Evolutionary conservation across 2,113 vertebrate genomes (phyloP), one percentile per base, ranked within the genome.

Genomic region (Oryzias curvinotus): DNA sequence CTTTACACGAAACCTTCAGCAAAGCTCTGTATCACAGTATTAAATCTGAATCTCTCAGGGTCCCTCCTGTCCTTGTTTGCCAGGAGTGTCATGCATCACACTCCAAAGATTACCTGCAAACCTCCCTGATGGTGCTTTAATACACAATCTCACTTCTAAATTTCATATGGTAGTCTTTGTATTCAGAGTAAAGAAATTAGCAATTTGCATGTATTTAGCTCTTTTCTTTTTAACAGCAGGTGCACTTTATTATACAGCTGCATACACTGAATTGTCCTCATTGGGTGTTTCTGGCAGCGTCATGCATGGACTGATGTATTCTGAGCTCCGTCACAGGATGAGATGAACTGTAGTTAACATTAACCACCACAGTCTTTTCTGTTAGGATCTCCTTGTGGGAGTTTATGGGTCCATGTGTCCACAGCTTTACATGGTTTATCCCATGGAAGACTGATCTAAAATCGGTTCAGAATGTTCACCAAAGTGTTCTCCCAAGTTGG

Each of bases 21-120:
- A 41, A 73, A 54, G 53, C 61, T 58, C 56, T 3, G 53, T 49
- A 30, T 61, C 68, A 57, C 45, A 41, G 82, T 61, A 41, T 51
- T 10, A 67, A 68, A 71, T 63, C 13, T 18, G 44, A 56, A 52
- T 63, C 26, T 42, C 50, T 68, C 6, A 5, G 48, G 50, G 64
- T 57, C 58, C 47, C 57, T 65, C 46, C 16, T 15, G 59, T 65
- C 17, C 19, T 18, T 47, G n/a, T 45, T 28, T 14, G 48, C 66
- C 66, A 44, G 51, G 36, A 46, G 8, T 45, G 46, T 67, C 51
- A 23, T 3, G 12, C 72, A 50, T 57, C 66, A 13, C 2, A 7
- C 26, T 71, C 43, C 57, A 60, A n/a, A 26, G 52, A 43, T 18
- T 51, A 44, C 28, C 0, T 68, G 26, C 41, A 59, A 17, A 16